Base-by-base conservation (phyloP, 2,888 invertebrate species). In the Chloroclysta siterata region DNA sequence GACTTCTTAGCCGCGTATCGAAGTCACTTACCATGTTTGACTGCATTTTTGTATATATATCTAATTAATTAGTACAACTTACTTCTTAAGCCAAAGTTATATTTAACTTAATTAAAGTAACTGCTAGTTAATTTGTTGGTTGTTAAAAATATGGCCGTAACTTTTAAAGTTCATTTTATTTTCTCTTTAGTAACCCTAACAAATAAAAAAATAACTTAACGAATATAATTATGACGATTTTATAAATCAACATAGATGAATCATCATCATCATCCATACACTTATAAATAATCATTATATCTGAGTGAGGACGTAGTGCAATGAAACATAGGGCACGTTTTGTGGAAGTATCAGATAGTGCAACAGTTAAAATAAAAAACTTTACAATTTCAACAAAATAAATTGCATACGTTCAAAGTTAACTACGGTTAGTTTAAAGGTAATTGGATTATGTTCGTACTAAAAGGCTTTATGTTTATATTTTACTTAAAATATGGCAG, bases 1-100 rank as follows among this genome's bases (percentile, higher is more conserved):
- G 36, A 17, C 33, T 8, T 33, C 33, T 33, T 60, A 13, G 13
- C 39, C 28, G 11, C 10, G 11, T 53, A 53, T 59, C 15, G 48
- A 53, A 48, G 13, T 28, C 5, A 60, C 28, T 47, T 61, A 44
- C 58, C 60, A 48, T 54, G 68, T 61, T 60, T 46, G 60, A 63
- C 66, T 44, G 53, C 60, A 66, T 66, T 60, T 60, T 60, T 65
- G 52, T 59, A 61, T 60, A 60, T 53, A 7, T 59, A 46, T 53
- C 46, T 14, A 47, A 53, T 59, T 53, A 59, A 59, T 59, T 53
- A 59, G 7, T 41, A 17, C 5, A 44, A 52, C 17, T 58, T 6
- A 52, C 33, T 58, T 6, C 4, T 33, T 57, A n/a, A 15, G 29
- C 7, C 6, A n/a, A 28, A 36, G 44, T 36, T 52, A 58, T 58